Percentiles rank a stretch among this genome's conserved stretches.
These are phyloP conservation scores for Cheumatopsyche charites DNA, from an alignment of 1,140 invertebrate genomes.

Conservation along the genomic window DNA sequence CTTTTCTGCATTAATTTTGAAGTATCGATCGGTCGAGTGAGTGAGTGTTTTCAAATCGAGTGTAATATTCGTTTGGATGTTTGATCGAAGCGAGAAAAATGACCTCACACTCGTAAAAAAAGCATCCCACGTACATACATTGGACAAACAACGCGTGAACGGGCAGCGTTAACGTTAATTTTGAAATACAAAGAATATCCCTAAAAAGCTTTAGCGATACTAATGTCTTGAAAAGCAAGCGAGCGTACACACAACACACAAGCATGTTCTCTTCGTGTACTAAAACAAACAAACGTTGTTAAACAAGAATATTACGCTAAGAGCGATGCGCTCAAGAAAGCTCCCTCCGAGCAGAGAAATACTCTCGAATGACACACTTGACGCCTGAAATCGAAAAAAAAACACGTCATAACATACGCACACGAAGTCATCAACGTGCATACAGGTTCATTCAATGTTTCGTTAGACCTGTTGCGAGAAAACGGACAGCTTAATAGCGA, in stretches of 20 bases:
- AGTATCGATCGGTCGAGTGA: too few species aligned
- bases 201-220: slow-evolving; percentile 14
- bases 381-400: background rate
- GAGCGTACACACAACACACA: slow-evolving; percentile 18
- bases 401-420: too few species aligned
- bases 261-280: background rate
- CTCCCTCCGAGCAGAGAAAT: background rate
- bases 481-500: too few species aligned
- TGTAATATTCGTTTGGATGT: too few species aligned
- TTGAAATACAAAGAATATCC: slow-evolving; percentile 1
- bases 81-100: too few species aligned
- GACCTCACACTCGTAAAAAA: background rate
- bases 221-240: slow-evolving; percentile 2
- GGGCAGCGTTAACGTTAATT: slow-evolving; percentile 9
- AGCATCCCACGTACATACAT: background rate
- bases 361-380: background rate
- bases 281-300: slow-evolving; percentile 30
- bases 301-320: slow-evolving; percentile 16
- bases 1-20: too few species aligned
- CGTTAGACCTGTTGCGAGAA: too few species aligned
- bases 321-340: background rate
- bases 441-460: too few species aligned
- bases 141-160: background rate
- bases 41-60: too few species aligned
- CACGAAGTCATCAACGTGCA: too few species aligned